phyloP scores from a whole-genome alignment of 2,797 vertebrate species.

The Hafferia zeledoni region DNA sequence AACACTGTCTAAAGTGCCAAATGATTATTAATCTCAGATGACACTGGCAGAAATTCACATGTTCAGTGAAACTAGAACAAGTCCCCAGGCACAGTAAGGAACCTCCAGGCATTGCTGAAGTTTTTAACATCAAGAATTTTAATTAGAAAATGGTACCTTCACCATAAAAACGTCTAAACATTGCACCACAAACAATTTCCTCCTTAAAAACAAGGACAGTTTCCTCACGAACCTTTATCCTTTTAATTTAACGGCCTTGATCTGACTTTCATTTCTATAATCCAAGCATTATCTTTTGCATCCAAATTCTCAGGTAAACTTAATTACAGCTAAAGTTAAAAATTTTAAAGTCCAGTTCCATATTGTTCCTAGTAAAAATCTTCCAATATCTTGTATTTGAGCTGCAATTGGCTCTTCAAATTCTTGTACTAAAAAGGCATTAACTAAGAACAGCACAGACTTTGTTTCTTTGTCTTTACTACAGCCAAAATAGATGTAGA shows the following conservation, averaged over 20 bases:
- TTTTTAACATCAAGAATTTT: background rate
- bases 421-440: background rate
- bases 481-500: background rate
- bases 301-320: background rate
- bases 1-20: background rate
- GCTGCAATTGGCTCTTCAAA: background rate
- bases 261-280: background rate
- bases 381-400: background rate
- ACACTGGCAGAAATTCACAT: background rate
- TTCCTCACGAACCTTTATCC: background rate
- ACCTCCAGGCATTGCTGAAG: background rate
- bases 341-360: background rate
- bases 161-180: background rate
- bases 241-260: background rate
- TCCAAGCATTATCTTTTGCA: background rate
- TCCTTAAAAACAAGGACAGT: background rate
- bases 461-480: conserved; percentile 9
- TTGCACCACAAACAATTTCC: background rate
- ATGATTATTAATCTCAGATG: background rate
- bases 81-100: background rate
- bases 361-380: background rate
- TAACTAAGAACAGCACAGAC: background rate
- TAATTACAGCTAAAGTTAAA: background rate
- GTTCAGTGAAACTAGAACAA: background rate
- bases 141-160: background rate